phyloP scores from a whole-genome alignment of 2,888 invertebrate species.

The Smittia aterrima region DNA sequence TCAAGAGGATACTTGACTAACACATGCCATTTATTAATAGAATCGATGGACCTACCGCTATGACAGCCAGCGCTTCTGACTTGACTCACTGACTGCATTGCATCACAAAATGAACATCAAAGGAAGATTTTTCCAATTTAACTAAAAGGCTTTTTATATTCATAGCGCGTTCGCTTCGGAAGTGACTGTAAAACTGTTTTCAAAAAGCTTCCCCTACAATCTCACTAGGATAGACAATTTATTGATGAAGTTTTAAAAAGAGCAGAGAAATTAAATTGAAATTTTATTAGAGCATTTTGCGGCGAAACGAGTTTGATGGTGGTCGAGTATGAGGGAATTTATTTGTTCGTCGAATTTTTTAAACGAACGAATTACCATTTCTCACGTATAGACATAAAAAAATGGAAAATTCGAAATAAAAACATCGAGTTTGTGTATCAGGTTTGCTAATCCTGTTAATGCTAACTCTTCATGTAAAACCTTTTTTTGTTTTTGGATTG shows the following conservation, averaged over 20 bases:
- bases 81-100: neutral
- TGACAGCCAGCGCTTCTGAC: neutral
- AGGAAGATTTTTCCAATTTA: conserved; percentile 1
- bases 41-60: neutral
- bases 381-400: too few species aligned
- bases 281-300: neutral
- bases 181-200: neutral
- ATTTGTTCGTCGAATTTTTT: neutral
- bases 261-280: conserved; percentile 16
- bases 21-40: conserved; percentile 3
- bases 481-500: too few species aligned
- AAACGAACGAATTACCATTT: neutral
- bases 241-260: neutral
- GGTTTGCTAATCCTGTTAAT: neutral
- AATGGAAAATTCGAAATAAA: neutral
- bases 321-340: neutral
- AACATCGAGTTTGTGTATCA: neutral
- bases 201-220: neutral
- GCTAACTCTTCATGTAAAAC: too few species aligned
- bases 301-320: neutral
- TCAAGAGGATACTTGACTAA: neutral
- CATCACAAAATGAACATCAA: neutral
- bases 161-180: neutral
- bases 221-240: neutral
- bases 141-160: conserved; percentile 12